These are phyloP conservation scores for Agrilus cyanescens DNA, from an alignment of 2,888 invertebrate species.

Conservation along the genomic window DNA sequence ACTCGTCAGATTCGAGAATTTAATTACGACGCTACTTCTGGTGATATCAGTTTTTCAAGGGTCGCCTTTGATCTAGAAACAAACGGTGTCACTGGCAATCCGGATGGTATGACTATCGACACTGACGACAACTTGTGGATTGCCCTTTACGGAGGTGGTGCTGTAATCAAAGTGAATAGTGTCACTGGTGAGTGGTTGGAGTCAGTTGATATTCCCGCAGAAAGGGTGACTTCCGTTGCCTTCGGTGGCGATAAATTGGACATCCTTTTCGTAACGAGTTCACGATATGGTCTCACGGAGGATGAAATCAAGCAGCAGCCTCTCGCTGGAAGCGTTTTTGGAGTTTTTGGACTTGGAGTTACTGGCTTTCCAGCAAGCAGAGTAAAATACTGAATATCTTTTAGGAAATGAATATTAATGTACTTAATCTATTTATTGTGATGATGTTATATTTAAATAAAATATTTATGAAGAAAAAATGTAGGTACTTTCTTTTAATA, in stretches of 20 bases:
- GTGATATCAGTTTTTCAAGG: conserved; percentile 32
- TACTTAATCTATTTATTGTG: conserved; percentile 18
- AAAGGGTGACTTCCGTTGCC: conserved; percentile 46
- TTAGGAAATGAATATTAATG: conserved; percentile 12
- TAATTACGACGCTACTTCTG: conserved; percentile 51
- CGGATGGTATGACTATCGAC: conserved; percentile 64
- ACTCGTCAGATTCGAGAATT: conserved; percentile 54
- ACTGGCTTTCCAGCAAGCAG: conserved; percentile 21
- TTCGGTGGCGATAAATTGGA: conserved; percentile 51
- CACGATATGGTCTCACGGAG: conserved; percentile 23
- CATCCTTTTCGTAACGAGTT: conserved; percentile 49
- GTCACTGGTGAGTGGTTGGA: conserved; percentile 34
- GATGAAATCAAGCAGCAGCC: conserved; percentile 29
- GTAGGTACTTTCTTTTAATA: no score
- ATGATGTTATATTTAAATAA: no score
- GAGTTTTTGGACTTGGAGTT: conserved; percentile 23
- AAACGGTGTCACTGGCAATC: conserved; percentile 8
- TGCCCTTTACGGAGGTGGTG: conserved; percentile 49
- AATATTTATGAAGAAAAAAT: no score
- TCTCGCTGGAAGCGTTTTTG: conserved; percentile 34
- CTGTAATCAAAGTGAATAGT: conserved; percentile 44
- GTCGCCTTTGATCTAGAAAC: conserved; percentile 20
- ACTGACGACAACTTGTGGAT: conserved; percentile 67
- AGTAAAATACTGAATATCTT: conserved; percentile 9
- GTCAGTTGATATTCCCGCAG: conserved; percentile 41